These are phyloP conservation scores for Caenorhabditis doughertyi DNA, from an alignment of 2,888 invertebrate genomes.

Conservation along the genomic window DNA sequence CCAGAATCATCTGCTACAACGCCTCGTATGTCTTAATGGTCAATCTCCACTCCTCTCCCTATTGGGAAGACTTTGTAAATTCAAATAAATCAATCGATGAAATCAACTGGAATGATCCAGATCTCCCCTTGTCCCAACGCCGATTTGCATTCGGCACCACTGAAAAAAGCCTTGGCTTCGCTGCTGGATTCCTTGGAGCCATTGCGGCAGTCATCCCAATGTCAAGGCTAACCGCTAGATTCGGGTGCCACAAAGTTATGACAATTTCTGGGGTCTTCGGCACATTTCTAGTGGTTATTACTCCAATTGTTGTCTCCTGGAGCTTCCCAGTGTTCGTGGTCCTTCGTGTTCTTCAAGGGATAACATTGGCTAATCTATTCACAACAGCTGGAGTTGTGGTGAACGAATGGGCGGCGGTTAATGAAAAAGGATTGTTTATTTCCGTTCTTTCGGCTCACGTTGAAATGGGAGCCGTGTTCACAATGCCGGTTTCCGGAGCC, in stretches of 20 bases:
- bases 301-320: constrained; percentile 64
- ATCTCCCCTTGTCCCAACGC: constrained; percentile 69
- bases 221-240: constrained; percentile 52
- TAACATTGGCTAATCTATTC: constrained; percentile 74
- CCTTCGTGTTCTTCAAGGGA: constrained; percentile 69
- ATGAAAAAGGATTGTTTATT: constrained; percentile 75
- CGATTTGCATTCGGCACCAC: constrained; percentile 67
- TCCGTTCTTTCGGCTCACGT: constrained; percentile 73
- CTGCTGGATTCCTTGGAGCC: constrained; percentile 70
- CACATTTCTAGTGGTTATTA: constrained; percentile 63
- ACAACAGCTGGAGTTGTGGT: constrained; percentile 74
- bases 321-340: constrained; percentile 67
- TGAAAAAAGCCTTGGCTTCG: constrained; percentile 70
- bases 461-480: constrained; percentile 74
- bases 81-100: constrained; percentile 47
- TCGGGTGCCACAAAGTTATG: constrained; percentile 71
- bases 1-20: constrained; percentile 74
- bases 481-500: constrained; percentile 75
- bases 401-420: constrained; percentile 71
- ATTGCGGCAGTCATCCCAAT: constrained; percentile 70
- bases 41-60: constrained; percentile 70
- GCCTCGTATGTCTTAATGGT: constrained; percentile 75
- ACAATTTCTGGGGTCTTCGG: constrained; percentile 62
- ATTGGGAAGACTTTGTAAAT: constrained; percentile 57
- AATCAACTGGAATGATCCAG: constrained; percentile 67